Percentiles rank a stretch among this genome's conserved stretches.
These are phyloP conservation scores for Geococcyx californianus DNA, from an alignment of 2,113 vertebrate species.

Conservation along the genomic window DNA sequence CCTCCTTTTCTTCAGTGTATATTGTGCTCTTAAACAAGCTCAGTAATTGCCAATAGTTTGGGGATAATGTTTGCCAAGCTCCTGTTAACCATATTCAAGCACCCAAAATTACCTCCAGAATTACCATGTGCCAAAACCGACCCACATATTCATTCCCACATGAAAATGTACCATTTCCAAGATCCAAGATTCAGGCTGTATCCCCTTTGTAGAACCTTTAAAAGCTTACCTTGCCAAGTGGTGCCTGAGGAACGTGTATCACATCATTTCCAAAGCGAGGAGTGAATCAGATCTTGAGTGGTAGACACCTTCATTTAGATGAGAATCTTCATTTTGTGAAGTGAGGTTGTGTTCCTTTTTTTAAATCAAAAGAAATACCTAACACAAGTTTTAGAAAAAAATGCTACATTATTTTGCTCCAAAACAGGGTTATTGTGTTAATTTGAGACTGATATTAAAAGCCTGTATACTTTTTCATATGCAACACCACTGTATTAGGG, in stretches of 20 bases:
- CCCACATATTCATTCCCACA: not conserved
- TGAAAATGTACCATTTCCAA: not conserved
- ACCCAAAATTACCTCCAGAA: not conserved
- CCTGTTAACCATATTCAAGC: not conserved
- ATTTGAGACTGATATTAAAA: not conserved
- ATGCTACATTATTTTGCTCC: not conserved
- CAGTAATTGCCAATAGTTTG: not conserved
- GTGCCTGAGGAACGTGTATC: not conserved
- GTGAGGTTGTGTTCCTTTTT: not conserved
- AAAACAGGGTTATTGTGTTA: not conserved
- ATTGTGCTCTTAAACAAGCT: not conserved
- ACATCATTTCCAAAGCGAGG: not conserved
- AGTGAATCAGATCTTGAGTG: not conserved
- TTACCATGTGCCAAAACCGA: not conserved
- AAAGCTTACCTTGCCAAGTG: not conserved
- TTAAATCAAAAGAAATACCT: not conserved
- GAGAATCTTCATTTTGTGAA: not conserved
- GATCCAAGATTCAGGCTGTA: not conserved
- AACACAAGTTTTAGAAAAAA: not conserved
- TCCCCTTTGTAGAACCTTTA: not conserved
- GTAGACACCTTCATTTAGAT: not conserved
- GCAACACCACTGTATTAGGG: not conserved
- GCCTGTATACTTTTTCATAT: not conserved
- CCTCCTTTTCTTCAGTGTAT: not conserved
- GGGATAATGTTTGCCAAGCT: not conserved